Percentiles rank a stretch among this genome's conserved stretches.
phyloP scores from a whole-genome alignment of 2,113 vertebrate genomes.

The Stegostoma tigrinum region DNA sequence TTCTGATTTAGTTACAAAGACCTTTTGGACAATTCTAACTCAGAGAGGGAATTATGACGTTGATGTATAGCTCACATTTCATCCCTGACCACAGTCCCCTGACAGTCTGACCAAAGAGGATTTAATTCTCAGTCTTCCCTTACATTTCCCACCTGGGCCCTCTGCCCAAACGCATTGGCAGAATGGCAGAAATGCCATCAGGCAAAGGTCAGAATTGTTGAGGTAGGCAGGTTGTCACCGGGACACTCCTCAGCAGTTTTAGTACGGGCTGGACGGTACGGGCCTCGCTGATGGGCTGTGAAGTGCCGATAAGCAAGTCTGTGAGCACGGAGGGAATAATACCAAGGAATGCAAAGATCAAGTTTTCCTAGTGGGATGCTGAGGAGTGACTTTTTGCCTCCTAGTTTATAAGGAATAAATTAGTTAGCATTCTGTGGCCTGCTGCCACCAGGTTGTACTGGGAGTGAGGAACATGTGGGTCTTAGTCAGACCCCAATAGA shows the following conservation, averaged over 20 bases:
- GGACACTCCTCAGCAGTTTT: not conserved
- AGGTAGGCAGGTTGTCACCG: not conserved
- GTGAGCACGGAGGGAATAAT: not conserved
- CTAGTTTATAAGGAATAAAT: not conserved
- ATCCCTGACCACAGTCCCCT: not conserved
- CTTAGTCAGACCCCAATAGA: not conserved
- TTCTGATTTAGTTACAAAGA: not conserved
- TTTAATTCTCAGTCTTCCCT: not conserved
- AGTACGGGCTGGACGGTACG: not conserved
- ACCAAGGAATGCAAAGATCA: not conserved
- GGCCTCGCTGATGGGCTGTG: not conserved
- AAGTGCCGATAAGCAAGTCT: not conserved
- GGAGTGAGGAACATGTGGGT: not conserved
- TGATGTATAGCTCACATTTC: not conserved
- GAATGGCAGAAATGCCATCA: not conserved
- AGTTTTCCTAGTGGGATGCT: not conserved
- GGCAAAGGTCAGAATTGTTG: not conserved
- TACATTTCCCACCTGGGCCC: not conserved
- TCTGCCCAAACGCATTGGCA: not conserved
- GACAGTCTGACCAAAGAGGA: not conserved
- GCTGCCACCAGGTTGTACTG: not conserved
- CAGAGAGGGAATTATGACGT: not conserved
- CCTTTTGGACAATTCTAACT: not conserved
- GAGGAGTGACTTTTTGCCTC: not conserved
- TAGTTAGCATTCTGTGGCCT: not conserved